Evolutionary conservation across 2,797 vertebrate species (phyloP).

Genomic region (Cryptoprocta ferox): DNA sequence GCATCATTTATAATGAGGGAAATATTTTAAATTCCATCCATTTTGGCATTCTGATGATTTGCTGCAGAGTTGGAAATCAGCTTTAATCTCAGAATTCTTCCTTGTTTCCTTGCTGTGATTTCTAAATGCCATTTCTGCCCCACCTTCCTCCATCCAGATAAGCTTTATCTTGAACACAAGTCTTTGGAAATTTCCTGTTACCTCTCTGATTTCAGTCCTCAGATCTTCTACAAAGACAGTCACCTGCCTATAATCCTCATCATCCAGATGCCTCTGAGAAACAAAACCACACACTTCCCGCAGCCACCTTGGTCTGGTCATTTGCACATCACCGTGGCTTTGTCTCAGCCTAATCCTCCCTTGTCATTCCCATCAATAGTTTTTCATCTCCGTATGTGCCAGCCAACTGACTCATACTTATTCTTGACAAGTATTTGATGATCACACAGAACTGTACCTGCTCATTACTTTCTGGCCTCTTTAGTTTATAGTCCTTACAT

Average conservation of each 20-base stretch:
- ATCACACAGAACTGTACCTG: not conserved
- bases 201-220: not conserved
- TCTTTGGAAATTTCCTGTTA: not conserved
- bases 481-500: not conserved
- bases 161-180: not conserved
- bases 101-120: not conserved
- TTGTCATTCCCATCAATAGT: not conserved
- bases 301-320: not conserved
- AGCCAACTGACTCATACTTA: not conserved
- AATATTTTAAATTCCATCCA: not conserved
- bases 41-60: not conserved
- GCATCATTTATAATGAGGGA: not conserved
- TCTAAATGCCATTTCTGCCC: not conserved
- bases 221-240: not conserved
- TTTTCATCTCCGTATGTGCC: not conserved
- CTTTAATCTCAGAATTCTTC: not conserved
- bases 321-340: not conserved
- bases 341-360: not conserved
- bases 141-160: not conserved
- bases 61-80: not conserved
- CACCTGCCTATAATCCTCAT: not conserved
- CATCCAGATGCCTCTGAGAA: not conserved
- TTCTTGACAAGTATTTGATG: not conserved
- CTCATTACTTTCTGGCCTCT: not conserved
- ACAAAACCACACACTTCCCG: not conserved